phyloP scores from a whole-genome alignment of 2,797 vertebrate genomes.

The Malurus leucopterus region DNA sequence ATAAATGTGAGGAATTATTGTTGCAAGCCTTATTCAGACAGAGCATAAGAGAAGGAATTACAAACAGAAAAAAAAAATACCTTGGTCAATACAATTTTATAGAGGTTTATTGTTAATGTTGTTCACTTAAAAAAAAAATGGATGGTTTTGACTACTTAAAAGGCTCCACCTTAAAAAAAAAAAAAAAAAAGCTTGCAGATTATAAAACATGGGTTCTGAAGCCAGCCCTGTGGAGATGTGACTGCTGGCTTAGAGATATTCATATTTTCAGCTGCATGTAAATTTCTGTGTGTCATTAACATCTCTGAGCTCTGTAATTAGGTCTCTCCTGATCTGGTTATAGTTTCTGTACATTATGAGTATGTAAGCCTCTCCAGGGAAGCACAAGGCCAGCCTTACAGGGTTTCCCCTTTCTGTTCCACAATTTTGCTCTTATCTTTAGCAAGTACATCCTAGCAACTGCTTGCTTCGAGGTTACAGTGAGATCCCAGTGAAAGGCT shows the following conservation, averaged over 20 bases:
- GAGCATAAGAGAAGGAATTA: neutral
- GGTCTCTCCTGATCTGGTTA: slow-evolving; percentile 74
- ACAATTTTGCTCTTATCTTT: slow-evolving; percentile 16
- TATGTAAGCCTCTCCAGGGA: slow-evolving; percentile 53
- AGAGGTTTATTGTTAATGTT: slow-evolving; percentile 1
- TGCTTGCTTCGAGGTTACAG: slow-evolving; percentile 17
- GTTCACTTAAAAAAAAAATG: neutral
- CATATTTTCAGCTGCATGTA: slow-evolving; percentile 74
- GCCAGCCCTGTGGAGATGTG: slow-evolving; percentile 66
- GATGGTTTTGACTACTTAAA: neutral
- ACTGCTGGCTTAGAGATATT: slow-evolving; percentile 70
- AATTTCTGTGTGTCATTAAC: slow-evolving; percentile 79
- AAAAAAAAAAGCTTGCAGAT: slow-evolving; percentile 27
- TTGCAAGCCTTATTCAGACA: neutral
- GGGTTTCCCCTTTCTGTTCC: slow-evolving; percentile 41
- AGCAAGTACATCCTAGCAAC: slow-evolving; percentile 25
- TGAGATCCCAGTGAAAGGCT: slow-evolving; percentile 2
- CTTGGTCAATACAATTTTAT: neutral
- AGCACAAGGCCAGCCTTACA: slow-evolving; percentile 29
- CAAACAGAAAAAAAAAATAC: neutral
- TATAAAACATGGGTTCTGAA: slow-evolving; percentile 65
- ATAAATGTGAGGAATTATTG: neutral
- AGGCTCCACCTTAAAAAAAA: slow-evolving; percentile 33
- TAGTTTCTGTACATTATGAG: slow-evolving; percentile 61
- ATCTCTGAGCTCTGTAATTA: slow-evolving; percentile 78